Percentiles rank a stretch among this genome's conserved stretches.
Conservation (phyloP, 2,888 invertebrate species). For the Mesorhabditis belari region DNA sequence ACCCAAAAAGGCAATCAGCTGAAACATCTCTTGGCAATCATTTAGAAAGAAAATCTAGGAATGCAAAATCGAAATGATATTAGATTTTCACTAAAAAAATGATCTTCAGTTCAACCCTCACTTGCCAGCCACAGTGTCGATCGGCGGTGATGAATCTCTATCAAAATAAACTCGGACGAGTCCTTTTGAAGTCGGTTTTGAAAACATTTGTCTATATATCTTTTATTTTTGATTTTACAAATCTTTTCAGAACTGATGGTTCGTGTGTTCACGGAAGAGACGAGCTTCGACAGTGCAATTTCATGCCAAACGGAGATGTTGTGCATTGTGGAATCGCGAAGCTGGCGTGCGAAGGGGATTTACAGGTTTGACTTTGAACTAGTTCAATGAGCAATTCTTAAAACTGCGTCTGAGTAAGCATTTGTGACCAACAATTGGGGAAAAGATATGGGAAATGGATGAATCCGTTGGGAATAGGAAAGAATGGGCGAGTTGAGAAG, state of each 20-base stretch:
- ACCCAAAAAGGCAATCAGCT: too few species aligned
- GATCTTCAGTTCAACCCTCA: constrained; percentile 45
- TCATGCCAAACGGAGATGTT: constrained; percentile 40
- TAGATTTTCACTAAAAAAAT: background rate
- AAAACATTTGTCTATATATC: background rate
- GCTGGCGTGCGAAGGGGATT: constrained; percentile 48
- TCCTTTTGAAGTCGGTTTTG: constrained; percentile 19
- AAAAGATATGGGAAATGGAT: too few species aligned
- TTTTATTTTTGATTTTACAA: background rate
- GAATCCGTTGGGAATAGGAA: too few species aligned
- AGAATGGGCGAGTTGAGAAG: too few species aligned
- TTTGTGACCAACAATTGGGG: too few species aligned
- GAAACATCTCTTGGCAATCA: too few species aligned
- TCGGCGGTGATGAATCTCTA: constrained; percentile 50
- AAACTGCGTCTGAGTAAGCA: too few species aligned
- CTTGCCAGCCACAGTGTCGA: constrained; percentile 51
- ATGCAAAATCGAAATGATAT: too few species aligned
- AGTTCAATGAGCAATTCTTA: background rate
- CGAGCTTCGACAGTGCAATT: constrained; percentile 46
- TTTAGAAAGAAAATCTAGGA: too few species aligned
- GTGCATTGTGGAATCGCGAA: constrained; percentile 51
- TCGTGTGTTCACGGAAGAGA: constrained; percentile 47
- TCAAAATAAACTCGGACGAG: constrained; percentile 48
- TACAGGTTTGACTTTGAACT: constrained; percentile 23
- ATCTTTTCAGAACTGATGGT: constrained; percentile 39